Evolutionary conservation across 2,888 invertebrate genomes (phyloP).

Genomic region (Dasypolia templi): DNA sequence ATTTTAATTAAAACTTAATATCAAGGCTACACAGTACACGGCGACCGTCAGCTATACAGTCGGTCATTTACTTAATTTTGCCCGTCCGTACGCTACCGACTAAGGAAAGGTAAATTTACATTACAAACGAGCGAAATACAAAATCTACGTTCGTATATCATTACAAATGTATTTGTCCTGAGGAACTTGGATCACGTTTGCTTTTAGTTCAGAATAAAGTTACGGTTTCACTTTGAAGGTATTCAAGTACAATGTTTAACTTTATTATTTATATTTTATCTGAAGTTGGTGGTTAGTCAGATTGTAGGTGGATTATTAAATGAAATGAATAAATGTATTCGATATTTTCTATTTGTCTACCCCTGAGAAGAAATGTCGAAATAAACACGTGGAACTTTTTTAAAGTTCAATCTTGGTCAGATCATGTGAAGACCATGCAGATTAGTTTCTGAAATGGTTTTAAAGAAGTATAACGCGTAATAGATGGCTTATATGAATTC

Average conservation of each 20-base stretch:
- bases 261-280: slow-evolving; percentile 6
- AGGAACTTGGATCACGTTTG: slow-evolving; percentile 71
- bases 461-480: background rate
- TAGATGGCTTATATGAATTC: background rate
- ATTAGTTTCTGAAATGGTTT: background rate
- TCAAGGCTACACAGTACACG: slow-evolving; percentile 64
- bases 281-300: background rate
- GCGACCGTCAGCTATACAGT: slow-evolving; percentile 62
- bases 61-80: slow-evolving; percentile 73
- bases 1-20: slow-evolving; percentile 74
- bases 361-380: background rate
- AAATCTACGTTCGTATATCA: slow-evolving; percentile 74
- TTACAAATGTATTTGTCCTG: slow-evolving; percentile 73
- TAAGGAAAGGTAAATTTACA: slow-evolving; percentile 84
- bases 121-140: slow-evolving; percentile 82
- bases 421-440: background rate
- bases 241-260: slow-evolving; percentile 19
- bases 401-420: background rate
- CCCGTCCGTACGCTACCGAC: slow-evolving; percentile 71
- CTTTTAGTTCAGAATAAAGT: slow-evolving; percentile 57
- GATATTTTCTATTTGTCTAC: background rate
- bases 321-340: background rate
- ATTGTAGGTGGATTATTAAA: background rate
- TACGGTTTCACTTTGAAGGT: slow-evolving; percentile 36
- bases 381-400: background rate